These are phyloP conservation scores for Bos taurus DNA, from an alignment of 2,113 vertebrate species.

Conservation along the genomic window DNA sequence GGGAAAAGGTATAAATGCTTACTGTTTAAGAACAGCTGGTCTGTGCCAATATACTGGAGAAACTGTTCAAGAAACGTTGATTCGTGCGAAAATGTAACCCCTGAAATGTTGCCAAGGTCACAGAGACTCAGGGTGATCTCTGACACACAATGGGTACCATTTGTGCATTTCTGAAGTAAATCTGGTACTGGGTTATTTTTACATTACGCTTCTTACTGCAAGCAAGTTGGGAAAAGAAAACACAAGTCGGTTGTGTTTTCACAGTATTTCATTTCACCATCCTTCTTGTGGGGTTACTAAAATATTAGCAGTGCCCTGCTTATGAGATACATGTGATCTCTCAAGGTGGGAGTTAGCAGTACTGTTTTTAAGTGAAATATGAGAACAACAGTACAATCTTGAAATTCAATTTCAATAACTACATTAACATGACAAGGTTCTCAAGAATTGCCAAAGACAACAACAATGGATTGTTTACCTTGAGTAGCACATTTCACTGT, in stretches of 20 bases:
- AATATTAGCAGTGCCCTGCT: constrained; percentile 23
- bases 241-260: background rate
- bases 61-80: constrained; percentile 43
- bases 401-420: constrained; percentile 67
- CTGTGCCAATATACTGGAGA: constrained; percentile 30
- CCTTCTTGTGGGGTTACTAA: constrained; percentile 37
- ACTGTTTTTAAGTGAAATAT: constrained; percentile 50
- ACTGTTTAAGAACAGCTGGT: constrained; percentile 49
- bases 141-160: background rate
- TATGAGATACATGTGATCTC: background rate
- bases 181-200: background rate
- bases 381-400: constrained; percentile 56
- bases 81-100: constrained; percentile 44
- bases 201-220: background rate
- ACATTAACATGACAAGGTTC: constrained; percentile 58
- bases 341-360: constrained; percentile 49
- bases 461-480: background rate
- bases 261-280: constrained; percentile 45
- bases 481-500: constrained; percentile 1
- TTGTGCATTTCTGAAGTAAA: constrained; percentile 2
- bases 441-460: constrained; percentile 54
- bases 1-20: background rate
- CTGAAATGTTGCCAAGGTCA: constrained; percentile 48
- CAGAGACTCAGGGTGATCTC: background rate
- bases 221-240: constrained; percentile 34